Base-by-base conservation (phyloP, 1,140 invertebrate species). In the Philaenus spumarius region DNA sequence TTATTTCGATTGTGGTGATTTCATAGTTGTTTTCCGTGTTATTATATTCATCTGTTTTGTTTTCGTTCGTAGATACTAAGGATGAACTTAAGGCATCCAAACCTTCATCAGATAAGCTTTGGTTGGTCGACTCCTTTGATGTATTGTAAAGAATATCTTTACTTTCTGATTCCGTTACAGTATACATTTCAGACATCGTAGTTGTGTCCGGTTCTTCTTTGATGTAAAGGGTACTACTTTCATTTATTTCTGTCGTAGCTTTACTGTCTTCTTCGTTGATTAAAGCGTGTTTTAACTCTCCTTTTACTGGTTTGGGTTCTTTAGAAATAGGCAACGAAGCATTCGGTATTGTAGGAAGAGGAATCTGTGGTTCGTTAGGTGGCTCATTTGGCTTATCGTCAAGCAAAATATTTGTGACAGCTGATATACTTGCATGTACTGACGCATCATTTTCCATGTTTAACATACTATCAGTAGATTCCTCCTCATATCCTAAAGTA, bases 261-360 rank as follows among this genome's bases (percentile, higher is more conserved):
- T 51, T 26, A 3, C 14, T 15, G 11, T 51, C 48, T 30, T 51
- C 48, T 1, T 22, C 15, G 11, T 50, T 35, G 22, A 58, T 40
- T 17, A 26, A 34, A 19, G 56, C 56, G 48, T 58, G 56, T 58
- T 58, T 58, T n/a, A 58, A 42, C 17, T 58, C 56, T 15, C 56
- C 56, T 19, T 47, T 58, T 2, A 50, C 56, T 11, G 56, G 56
- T 23, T 34, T 30, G n/a, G 11, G 47, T 40, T 55, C 63, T 62
- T 66, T 58, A 67, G 23, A 43, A n/a, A n/a, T n/a, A 43, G 12
- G 68, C 69, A 26, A 66, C 61, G 51, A 60, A 66, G 23, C 67
- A 64, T 24, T 63, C 69, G 2, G 67, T 56, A 59, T 69, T 67
- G 19, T 64, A 50, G 11, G 63, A 51, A 51, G 67, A 69, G 22